Evolutionary conservation across 2,797 vertebrate species (phyloP).

Genomic region (Onychomys leucogaster): DNA sequence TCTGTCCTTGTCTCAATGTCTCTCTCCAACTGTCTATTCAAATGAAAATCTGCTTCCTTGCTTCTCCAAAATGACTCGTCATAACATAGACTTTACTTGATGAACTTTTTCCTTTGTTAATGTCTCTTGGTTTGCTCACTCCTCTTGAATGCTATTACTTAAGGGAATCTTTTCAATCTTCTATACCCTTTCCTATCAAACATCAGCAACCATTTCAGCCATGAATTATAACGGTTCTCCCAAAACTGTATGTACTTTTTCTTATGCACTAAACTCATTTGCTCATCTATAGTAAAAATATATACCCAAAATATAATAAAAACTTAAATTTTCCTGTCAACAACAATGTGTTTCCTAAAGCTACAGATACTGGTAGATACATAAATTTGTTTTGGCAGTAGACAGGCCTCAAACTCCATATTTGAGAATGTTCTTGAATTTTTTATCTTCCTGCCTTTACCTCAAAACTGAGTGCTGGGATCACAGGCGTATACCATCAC

Average conservation of each 20-base stretch:
- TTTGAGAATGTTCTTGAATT: background rate
- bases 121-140: background rate
- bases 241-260: background rate
- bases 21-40: conserved; percentile 31
- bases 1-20: conserved; percentile 24
- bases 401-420: background rate
- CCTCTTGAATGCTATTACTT: background rate
- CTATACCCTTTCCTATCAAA: background rate
- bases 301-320: conserved; percentile 1
- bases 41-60: conserved; percentile 46
- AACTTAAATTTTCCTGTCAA: background rate
- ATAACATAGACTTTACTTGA: background rate
- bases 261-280: conserved; percentile 27
- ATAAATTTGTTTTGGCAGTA: background rate
- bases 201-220: conserved; percentile 35
- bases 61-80: background rate
- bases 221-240: background rate
- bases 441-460: background rate
- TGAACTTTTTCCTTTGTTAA: background rate
- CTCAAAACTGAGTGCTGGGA: background rate
- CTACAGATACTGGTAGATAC: too few species aligned
- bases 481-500: background rate
- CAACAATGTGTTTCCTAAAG: background rate
- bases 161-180: conserved; percentile 17
- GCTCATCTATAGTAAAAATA: background rate